phyloP scores from a whole-genome alignment of 1,140 invertebrate genomes.

The Drosophila willistoni region DNA sequence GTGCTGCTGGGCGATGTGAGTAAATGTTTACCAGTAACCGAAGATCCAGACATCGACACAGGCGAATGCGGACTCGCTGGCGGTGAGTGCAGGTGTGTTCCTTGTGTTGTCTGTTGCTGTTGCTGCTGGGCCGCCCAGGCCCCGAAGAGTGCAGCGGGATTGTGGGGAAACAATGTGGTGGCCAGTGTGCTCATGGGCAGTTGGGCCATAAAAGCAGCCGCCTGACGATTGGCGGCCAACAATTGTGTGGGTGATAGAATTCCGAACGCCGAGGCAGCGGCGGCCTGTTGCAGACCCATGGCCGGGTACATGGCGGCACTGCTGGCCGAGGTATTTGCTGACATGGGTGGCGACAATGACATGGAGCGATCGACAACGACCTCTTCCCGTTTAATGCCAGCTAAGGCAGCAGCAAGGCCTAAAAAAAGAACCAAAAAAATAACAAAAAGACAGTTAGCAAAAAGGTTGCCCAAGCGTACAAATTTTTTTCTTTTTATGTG shows the following conservation, averaged over 20 bases:
- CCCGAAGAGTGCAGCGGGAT: conserved; percentile 85
- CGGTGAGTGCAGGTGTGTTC: conserved; percentile 76
- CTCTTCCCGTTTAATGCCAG: conserved; percentile 83
- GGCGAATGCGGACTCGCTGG: conserved; percentile 77
- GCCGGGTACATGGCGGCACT: conserved; percentile 80
- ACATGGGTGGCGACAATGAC: conserved; percentile 79
- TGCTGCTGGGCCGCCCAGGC: conserved; percentile 69
- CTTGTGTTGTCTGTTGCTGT: conserved; percentile 71
- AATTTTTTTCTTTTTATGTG: no score
- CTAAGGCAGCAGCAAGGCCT: conserved; percentile 83
- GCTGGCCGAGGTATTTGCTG: conserved; percentile 71
- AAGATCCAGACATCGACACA: conserved; percentile 40
- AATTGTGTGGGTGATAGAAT: conserved; percentile 85
- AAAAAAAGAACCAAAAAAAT: conserved; percentile 45
- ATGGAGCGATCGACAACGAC: conserved; percentile 76
- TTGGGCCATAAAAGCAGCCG: conserved; percentile 83
- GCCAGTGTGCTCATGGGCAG: conserved; percentile 78
- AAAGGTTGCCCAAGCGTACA: neutral
- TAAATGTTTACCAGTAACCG: conserved; percentile 60
- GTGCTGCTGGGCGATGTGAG: conserved; percentile 67
- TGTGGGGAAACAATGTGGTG: conserved; percentile 83
- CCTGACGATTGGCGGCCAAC: conserved; percentile 84
- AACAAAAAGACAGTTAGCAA: conserved; percentile 32
- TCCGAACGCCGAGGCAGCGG: conserved; percentile 83
- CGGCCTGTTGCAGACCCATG: conserved; percentile 80